Evolutionary conservation across 2,797 vertebrate species (phyloP).

Genomic region (Crocodylus rhombifer): DNA sequence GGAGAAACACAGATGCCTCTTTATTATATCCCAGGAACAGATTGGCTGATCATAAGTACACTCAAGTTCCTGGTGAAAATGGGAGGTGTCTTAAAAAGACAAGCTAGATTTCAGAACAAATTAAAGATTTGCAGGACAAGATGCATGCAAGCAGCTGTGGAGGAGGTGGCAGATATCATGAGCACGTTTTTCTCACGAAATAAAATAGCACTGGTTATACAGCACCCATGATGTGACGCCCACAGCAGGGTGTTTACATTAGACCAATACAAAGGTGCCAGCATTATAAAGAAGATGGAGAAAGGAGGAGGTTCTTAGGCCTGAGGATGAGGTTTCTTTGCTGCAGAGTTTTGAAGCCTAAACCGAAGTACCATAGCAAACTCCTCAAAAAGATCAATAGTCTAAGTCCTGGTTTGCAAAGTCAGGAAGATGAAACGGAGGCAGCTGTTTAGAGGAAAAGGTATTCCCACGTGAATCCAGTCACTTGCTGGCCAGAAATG

Average conservation of each 20-base stretch:
- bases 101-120: not conserved
- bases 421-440: not conserved
- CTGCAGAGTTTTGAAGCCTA: not conserved
- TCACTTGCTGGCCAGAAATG: not conserved
- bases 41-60: not conserved
- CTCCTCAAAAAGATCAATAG: not conserved
- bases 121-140: not conserved
- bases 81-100: not conserved
- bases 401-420: not conserved
- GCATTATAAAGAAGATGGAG: not conserved
- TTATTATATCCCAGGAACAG: not conserved
- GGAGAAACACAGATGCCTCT: not conserved
- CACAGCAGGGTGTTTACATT: not conserved
- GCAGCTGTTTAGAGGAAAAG: not conserved
- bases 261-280: not conserved
- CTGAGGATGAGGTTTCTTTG: not conserved
- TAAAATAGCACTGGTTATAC: not conserved
- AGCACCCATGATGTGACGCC: not conserved
- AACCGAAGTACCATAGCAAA: not conserved
- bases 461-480: not conserved
- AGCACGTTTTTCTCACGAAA: not conserved
- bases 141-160: not conserved
- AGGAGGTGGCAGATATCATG: not conserved
- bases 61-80: not conserved
- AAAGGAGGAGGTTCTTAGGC: not conserved